Conservation (phyloP, 2,888 invertebrate species). For the Quadroppia sp. region DNA sequence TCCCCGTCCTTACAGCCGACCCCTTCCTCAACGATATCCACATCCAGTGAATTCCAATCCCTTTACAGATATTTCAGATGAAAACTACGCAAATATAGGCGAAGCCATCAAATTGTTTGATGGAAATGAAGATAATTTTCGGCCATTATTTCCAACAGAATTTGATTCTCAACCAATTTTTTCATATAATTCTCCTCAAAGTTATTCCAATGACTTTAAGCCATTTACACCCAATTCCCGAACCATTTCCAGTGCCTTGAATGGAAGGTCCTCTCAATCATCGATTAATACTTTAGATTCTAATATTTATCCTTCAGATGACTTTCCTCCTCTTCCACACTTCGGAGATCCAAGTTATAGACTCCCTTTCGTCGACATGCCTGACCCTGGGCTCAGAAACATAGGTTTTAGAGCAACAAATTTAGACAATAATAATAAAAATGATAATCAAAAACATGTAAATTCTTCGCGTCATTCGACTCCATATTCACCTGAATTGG, state of each 20-base stretch:
- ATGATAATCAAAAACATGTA: not conserved
- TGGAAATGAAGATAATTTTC: not conserved
- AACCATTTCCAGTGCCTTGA: not conserved
- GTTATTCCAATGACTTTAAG: not conserved
- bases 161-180: slow-evolving; percentile 14
- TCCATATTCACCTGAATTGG: slow-evolving; percentile 1
- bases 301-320: not conserved
- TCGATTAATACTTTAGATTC: not conserved
- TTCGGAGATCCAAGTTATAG: slow-evolving; percentile 16
- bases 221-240: not conserved
- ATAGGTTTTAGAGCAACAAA: not conserved
- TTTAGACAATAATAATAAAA: not conserved
- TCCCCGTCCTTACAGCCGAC: not conserved
- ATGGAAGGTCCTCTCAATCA: not conserved
- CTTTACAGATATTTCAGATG: slow-evolving; percentile 7
- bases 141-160: not conserved
- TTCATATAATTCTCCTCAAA: not conserved
- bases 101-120: slow-evolving; percentile 11
- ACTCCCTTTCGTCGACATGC: not conserved
- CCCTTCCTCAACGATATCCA: not conserved
- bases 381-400: slow-evolving; percentile 2
- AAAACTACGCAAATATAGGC: not conserved
- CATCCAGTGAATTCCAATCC: not conserved
- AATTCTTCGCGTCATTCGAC: not conserved
- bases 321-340: slow-evolving; percentile 6